Percentiles rank a stretch among this genome's conserved stretches.
Evolutionary conservation across 2,888 invertebrate species (phyloP).

Genomic region (Aspidiotus destructor): DNA sequence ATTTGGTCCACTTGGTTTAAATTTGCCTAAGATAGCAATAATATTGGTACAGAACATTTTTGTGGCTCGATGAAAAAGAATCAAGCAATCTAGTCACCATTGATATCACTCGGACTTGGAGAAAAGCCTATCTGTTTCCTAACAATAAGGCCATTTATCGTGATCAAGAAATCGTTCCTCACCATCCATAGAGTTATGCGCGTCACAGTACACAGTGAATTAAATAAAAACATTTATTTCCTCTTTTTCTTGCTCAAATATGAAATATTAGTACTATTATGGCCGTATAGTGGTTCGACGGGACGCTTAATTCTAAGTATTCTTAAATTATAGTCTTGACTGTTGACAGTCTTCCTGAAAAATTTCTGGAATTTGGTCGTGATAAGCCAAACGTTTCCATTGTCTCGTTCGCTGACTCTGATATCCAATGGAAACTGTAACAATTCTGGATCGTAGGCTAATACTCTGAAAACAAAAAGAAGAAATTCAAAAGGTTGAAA

Average conservation of each 20-base stretch:
- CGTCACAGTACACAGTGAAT: too few relatives aligned
- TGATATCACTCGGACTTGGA: too few relatives aligned
- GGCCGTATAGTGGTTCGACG: constrained; percentile 41
- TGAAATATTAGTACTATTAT: constrained; percentile 38
- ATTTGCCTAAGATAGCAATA: too few relatives aligned
- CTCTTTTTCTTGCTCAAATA: constrained; percentile 23
- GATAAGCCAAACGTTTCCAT: constrained; percentile 61
- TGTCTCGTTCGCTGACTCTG: constrained; percentile 56
- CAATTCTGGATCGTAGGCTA: constrained; percentile 60
- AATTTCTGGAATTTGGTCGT: constrained; percentile 71
- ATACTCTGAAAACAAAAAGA: constrained; percentile 47
- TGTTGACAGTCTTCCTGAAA: constrained; percentile 58
- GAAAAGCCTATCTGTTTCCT: too few relatives aligned
- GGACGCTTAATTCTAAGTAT: constrained; percentile 51
- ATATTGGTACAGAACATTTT: too few relatives aligned
- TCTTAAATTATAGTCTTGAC: constrained; percentile 61
- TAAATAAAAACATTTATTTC: constrained; percentile 9
- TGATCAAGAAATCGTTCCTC: too few relatives aligned
- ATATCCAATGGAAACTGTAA: constrained; percentile 73
- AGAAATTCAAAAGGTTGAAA: neutral
- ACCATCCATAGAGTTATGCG: too few relatives aligned
- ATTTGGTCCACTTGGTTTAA: too few relatives aligned
- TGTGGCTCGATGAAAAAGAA: too few relatives aligned
- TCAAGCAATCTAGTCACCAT: too few relatives aligned
- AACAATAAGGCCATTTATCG: too few relatives aligned